Evolutionary conservation across 2,797 vertebrate genomes (phyloP).

Genomic region (Rhinichthys osculus): DNA sequence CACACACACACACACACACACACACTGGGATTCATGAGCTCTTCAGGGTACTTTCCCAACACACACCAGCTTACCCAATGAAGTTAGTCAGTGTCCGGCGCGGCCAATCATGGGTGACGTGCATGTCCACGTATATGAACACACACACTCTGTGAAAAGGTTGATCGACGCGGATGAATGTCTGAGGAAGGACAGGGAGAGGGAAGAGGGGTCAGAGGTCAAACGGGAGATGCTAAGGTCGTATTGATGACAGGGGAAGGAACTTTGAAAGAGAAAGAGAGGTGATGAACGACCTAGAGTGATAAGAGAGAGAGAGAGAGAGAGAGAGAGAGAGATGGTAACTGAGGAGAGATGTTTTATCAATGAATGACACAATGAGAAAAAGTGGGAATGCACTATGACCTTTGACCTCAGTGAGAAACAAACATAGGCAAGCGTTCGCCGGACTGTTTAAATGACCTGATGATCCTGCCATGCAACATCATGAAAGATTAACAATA

Average conservation of each 20-base stretch:
- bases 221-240: constrained; percentile 58
- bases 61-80: constrained; percentile 23
- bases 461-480: too few species aligned
- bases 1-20: constrained; percentile 61
- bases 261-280: constrained; percentile 56
- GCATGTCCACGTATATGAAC: constrained; percentile 7
- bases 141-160: neutral
- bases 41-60: constrained; percentile 48
- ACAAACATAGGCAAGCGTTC: constrained; percentile 35
- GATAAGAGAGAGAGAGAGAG: constrained; percentile 51
- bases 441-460: constrained; percentile 3
- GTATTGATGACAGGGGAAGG: constrained; percentile 59
- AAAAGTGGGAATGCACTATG: constrained; percentile 48
- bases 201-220: constrained; percentile 35
- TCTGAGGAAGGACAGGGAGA: constrained; percentile 48
- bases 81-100: neutral
- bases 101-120: neutral
- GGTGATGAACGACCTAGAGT: constrained; percentile 57
- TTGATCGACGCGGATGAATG: constrained; percentile 52
- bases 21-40: constrained; percentile 68
- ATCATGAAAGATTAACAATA: too few species aligned
- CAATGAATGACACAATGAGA: constrained; percentile 26
- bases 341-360: constrained; percentile 46
- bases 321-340: constrained; percentile 1
- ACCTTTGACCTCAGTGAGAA: constrained; percentile 45